Conservation (phyloP, 2,797 vertebrate genomes). For the Falco columbarius region DNA sequence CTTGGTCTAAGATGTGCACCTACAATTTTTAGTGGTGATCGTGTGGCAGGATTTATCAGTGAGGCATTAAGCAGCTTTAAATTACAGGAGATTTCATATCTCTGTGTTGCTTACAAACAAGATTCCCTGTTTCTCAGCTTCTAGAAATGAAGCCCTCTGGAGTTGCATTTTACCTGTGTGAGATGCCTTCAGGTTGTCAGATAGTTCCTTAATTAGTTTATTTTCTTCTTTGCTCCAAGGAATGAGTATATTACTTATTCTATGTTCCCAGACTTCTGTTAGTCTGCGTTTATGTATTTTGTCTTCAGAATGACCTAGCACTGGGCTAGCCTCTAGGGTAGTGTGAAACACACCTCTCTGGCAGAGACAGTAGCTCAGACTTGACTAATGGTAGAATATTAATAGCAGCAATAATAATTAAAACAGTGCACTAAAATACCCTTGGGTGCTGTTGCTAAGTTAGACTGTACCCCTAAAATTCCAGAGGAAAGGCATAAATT, state of each 20-base stretch:
- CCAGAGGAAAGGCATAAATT: constrained; percentile 12
- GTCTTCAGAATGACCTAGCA: constrained; percentile 10
- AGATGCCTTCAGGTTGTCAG: constrained; percentile 28
- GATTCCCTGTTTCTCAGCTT: neutral
- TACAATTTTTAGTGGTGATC: neutral
- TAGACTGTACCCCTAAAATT: constrained; percentile 41
- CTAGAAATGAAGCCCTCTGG: neutral
- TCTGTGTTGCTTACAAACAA: neutral
- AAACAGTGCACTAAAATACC: neutral
- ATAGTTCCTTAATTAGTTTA: constrained; percentile 41
- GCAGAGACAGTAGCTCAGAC: neutral
- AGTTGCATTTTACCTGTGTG: neutral
- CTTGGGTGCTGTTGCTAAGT: neutral
- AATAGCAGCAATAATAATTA: constrained; percentile 55
- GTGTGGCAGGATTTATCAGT: neutral
- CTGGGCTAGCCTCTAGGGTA: neutral
- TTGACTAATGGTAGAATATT: constrained; percentile 17
- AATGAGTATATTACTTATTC: neutral
- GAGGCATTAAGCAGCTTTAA: neutral
- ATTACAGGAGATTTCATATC: neutral
- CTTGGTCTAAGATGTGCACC: neutral
- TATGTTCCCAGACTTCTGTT: neutral
- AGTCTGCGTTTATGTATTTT: constrained; percentile 36
- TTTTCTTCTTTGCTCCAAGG: constrained; percentile 17
- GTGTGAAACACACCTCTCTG: neutral